Evolutionary conservation across 1,140 invertebrate genomes (phyloP).

Genomic region (Drosophila pectinifera): DNA sequence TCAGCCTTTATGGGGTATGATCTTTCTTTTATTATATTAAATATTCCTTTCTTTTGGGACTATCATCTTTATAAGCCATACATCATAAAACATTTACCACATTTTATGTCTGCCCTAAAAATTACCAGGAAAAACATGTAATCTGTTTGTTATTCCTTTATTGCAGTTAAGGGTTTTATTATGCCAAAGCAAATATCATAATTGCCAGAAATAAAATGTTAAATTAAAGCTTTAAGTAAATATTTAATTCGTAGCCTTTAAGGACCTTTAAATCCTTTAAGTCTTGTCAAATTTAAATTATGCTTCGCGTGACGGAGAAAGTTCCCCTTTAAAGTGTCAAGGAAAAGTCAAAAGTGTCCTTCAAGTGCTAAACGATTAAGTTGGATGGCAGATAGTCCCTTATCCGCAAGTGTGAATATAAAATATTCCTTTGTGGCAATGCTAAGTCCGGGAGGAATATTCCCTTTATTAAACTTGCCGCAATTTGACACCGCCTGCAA

Average conservation of each 20-base stretch:
- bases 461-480: conserved; percentile 31
- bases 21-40: background rate
- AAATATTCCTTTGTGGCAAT: conserved; percentile 28
- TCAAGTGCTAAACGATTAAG: conserved; percentile 7
- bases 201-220: background rate
- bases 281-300: background rate
- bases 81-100: conserved; percentile 3
- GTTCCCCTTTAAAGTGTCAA: conserved; percentile 9
- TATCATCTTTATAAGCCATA: background rate
- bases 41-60: no score
- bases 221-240: no score
- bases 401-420: conserved; percentile 27
- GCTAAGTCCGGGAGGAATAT: conserved; percentile 35
- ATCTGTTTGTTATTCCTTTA: background rate
- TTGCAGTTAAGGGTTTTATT: background rate
- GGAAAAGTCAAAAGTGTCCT: conserved; percentile 12
- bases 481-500: conserved; percentile 37
- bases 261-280: background rate
- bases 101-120: background rate
- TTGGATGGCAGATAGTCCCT: conserved; percentile 6
- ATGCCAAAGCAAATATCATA: background rate
- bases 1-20: no score
- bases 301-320: conserved; percentile 3
- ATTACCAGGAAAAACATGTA: background rate
- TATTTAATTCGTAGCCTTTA: no score